Base-by-base conservation (phyloP, 2,797 vertebrate species). In the Hoplostethus atlanticus region DNA sequence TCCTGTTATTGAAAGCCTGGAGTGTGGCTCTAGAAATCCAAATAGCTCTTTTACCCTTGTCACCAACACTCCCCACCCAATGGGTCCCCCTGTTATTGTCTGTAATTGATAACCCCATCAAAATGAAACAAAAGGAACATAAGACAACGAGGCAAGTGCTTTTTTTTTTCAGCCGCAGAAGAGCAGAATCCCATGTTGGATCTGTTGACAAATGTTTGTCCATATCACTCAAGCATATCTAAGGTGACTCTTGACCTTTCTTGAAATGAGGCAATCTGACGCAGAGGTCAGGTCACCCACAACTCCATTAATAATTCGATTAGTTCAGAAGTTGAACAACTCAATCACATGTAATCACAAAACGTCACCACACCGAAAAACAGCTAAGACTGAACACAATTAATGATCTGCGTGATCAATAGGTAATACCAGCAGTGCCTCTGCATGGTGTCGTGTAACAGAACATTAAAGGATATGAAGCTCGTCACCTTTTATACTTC, bases 1-100 rank as follows among this genome's bases (percentile, higher is more conserved):
- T 97, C 96, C 95, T 96, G 95, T 97, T 96, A 97, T 94, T 95
- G 94, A 94, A 90, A 91, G 91, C 91, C 95, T 90, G 87, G 89
- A 92, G 88, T 89, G 92, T 89, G 91, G 91, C 79, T 93, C 87
- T 79, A 90, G 73, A 88, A 91, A 93, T 87, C 88, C 85, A 91
- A 89, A 91, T 90, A 90, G 73, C 89, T 91, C 87, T 88, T 87
- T 90, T 89, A 89, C 79, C 75, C 79, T 71, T 83, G 77, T 89
- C 86, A 88, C 73, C 80, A 73, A 68, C 65, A 63, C 76, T 67
- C 76, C 68, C 83, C 77, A 68, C 84, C 81, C 56, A 80, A 59
- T 12, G 15, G 68, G 16, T 69, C 64, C 51, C 28, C 69, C 65
- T 56, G 46, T 86, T 87, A 85, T 90, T 92, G 86, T 86, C 81